Evolutionary conservation across 2,113 vertebrate species (phyloP).

Genomic region (Labrus mixtus): DNA sequence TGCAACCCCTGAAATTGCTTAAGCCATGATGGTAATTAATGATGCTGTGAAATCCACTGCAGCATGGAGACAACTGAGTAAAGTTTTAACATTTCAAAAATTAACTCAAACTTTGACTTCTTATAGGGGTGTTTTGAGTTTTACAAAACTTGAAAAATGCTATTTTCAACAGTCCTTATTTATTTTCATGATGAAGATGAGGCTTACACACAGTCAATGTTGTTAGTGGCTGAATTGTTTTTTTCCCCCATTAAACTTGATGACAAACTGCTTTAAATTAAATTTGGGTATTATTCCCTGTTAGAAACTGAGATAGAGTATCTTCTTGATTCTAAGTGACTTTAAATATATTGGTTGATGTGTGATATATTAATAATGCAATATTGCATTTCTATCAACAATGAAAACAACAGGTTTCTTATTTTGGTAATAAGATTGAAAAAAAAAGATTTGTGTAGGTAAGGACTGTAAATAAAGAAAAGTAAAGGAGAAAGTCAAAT

Average conservation of each 20-base stretch:
- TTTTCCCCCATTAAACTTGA: constrained; percentile 11
- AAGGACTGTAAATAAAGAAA: not conserved
- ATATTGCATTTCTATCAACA: not conserved
- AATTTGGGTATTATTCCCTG: constrained; percentile 26
- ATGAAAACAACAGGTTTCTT: not conserved
- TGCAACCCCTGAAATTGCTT: constrained; percentile 25
- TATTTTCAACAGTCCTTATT: constrained; percentile 8
- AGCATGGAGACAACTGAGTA: not conserved
- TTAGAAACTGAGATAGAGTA: constrained; percentile 6
- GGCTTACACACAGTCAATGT: constrained; percentile 24
- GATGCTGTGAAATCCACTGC: constrained; percentile 4
- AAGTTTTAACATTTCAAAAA: constrained; percentile 14
- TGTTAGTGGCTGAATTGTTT: constrained; percentile 51
- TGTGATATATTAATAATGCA: not conserved
- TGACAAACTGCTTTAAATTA: constrained; percentile 43
- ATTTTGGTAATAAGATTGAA: not conserved
- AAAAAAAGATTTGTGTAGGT: not conserved
- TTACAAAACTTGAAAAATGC: not conserved
- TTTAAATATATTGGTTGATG: not conserved
- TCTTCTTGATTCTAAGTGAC: constrained; percentile 12
- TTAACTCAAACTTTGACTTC: constrained; percentile 14
- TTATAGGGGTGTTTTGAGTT: constrained; percentile 1
- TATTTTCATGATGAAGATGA: constrained; percentile 29
- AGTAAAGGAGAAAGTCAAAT: constrained; percentile 6
- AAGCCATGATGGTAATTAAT: constrained; percentile 29